Evolutionary conservation across 2,797 vertebrate species (phyloP).

Genomic region (Dipus sagitta): DNA sequence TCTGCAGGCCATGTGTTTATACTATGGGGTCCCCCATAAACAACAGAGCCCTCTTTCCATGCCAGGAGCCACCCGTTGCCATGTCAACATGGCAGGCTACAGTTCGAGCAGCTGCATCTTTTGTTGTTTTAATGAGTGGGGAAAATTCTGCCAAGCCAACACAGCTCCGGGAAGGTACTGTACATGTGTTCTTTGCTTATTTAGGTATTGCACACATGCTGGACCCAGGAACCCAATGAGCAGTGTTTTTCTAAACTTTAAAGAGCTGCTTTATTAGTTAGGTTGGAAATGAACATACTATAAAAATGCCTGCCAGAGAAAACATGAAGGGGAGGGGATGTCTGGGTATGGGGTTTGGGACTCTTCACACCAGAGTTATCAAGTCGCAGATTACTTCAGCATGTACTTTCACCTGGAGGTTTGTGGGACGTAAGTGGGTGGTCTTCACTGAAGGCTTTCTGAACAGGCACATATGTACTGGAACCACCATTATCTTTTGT

Average conservation of each 20-base stretch:
- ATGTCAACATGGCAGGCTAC: conserved; percentile 98
- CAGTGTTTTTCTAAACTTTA: conserved; percentile 65
- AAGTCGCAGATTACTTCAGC: conserved; percentile 20
- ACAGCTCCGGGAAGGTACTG: conserved; percentile 86
- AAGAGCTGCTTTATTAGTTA: conserved; percentile 69
- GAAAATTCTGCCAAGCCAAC: conserved; percentile 92
- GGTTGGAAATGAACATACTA: conserved; percentile 67
- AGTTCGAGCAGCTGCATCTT: conserved; percentile 91
- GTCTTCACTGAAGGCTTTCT: conserved; percentile 63
- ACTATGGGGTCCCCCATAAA: conserved; percentile 97
- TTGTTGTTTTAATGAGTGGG: conserved; percentile 96
- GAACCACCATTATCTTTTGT: conserved; percentile 43
- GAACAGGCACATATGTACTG: conserved; percentile 33
- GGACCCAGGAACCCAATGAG: conserved; percentile 56
- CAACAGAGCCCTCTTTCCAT: conserved; percentile 99
- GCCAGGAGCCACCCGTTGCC: conserved; percentile 97
- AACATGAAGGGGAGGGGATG: not conserved
- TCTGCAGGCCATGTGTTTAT: conserved; percentile 96
- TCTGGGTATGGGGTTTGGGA: not conserved
- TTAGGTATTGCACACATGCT: conserved; percentile 68
- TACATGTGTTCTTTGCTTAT: conserved; percentile 77
- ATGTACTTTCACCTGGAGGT: conserved; percentile 52
- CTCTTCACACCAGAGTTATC: conserved; percentile 57
- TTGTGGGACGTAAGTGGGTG: conserved; percentile 55
- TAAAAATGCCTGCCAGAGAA: conserved; percentile 46